phyloP scores from a whole-genome alignment of 2,113 vertebrate species.

The Benitochromis conjunctus region DNA sequence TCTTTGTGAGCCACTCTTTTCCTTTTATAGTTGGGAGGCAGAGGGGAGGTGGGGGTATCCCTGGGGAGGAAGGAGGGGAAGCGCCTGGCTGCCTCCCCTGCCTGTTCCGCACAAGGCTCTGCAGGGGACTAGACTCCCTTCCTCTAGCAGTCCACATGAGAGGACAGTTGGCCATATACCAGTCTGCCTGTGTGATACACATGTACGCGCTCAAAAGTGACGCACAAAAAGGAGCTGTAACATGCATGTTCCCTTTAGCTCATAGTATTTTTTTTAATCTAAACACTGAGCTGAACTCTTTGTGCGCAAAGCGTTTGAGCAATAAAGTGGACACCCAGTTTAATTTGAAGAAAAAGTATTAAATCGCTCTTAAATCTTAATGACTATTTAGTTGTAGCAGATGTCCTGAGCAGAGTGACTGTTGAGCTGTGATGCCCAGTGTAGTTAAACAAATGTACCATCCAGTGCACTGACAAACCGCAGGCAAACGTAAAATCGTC shows the following conservation, averaged over 20 bases:
- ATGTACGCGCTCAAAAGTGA: neutral
- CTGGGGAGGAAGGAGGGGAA: conserved; percentile 35
- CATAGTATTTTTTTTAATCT: neutral
- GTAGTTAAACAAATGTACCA: conserved; percentile 34
- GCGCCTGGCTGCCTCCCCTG: conserved; percentile 50
- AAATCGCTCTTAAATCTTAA: neutral
- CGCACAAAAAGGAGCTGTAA: neutral
- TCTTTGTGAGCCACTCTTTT: conserved; percentile 51
- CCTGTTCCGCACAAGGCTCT: conserved; percentile 44
- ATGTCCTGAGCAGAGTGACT: neutral
- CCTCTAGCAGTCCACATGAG: conserved; percentile 19
- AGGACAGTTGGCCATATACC: conserved; percentile 27
- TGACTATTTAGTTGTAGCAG: neutral
- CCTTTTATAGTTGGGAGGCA: conserved; percentile 34
- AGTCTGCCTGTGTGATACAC: conserved; percentile 9
- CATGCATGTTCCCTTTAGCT: neutral
- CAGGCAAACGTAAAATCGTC: neutral
- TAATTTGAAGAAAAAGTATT: neutral
- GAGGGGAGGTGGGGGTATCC: conserved; percentile 3
- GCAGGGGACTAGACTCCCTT: conserved; percentile 39
- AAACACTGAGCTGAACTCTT: neutral
- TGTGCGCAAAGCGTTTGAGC: neutral
- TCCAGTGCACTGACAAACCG: neutral
- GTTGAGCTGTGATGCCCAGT: neutral
- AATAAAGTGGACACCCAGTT: neutral